These are phyloP conservation scores for Pagrus major DNA, from an alignment of 2,113 vertebrate species.

Conservation along the genomic window DNA sequence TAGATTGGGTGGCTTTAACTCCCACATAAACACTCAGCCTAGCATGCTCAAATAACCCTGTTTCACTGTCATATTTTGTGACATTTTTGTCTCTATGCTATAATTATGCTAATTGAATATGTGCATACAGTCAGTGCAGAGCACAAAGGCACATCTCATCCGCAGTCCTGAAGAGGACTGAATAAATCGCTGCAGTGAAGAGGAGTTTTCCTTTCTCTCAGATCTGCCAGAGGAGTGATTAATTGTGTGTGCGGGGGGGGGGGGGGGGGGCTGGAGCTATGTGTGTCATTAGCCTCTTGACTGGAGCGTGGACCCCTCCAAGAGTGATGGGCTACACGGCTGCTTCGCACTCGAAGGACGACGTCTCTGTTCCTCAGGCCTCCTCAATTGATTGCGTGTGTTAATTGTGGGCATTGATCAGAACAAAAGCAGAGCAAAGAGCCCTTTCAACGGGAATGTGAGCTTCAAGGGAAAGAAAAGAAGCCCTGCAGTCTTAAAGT, in stretches of 20 bases:
- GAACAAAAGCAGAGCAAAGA: slow-evolving; percentile 37
- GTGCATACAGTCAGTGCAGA: not conserved
- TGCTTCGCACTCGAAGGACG: slow-evolving; percentile 48
- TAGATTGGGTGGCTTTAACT: not conserved
- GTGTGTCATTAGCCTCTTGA: slow-evolving; percentile 74
- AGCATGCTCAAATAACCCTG: no score
- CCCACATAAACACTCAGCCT: not conserved
- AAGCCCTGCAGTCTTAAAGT: not conserved
- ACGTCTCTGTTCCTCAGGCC: slow-evolving; percentile 48
- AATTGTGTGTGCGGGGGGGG: slow-evolving; percentile 47
- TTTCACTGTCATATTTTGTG: not conserved
- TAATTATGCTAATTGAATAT: not conserved
- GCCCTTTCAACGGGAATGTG: slow-evolving; percentile 15
- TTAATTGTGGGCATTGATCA: slow-evolving; percentile 79
- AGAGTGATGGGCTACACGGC: slow-evolving; percentile 58
- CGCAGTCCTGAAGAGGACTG: slow-evolving; percentile 2
- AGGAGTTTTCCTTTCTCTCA: slow-evolving; percentile 52
- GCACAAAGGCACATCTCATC: not conserved
- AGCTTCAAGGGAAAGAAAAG: slow-evolving; percentile 17
- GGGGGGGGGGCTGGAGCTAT: slow-evolving; percentile 31
- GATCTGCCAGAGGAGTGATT: slow-evolving; percentile 56
- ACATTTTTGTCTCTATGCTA: not conserved
- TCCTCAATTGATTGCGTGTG: slow-evolving; percentile 56
- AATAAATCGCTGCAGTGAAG: slow-evolving; percentile 32
- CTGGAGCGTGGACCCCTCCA: slow-evolving; percentile 60